These are phyloP conservation scores for Cordilura impudica DNA, from an alignment of 2,888 invertebrate species.

Conservation along the genomic window DNA sequence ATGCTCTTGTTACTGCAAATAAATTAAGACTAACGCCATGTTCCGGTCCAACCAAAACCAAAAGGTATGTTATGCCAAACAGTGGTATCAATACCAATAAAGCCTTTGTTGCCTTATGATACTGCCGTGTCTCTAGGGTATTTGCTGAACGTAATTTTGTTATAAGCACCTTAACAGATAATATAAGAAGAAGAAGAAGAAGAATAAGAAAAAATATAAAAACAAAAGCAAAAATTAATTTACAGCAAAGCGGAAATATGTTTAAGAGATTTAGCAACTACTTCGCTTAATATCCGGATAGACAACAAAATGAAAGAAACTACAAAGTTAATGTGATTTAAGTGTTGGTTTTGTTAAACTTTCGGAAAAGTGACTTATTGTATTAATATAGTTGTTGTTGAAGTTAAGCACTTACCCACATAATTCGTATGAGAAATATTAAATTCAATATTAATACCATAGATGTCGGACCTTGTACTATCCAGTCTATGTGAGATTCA, in stretches of 20 bases:
- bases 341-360: neutral
- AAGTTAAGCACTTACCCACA: slow-evolving; percentile 85
- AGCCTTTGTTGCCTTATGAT: slow-evolving; percentile 93
- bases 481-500: slow-evolving; percentile 89
- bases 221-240: neutral
- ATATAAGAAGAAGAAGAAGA: slow-evolving; percentile 23
- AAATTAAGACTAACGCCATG: slow-evolving; percentile 86
- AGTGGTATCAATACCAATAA: slow-evolving; percentile 93
- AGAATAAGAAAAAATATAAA: neutral
- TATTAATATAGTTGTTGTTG: neutral
- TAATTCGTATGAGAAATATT: slow-evolving; percentile 89
- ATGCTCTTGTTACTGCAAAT: slow-evolving; percentile 87
- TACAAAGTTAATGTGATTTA: neutral
- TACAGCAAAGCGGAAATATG: slow-evolving; percentile 18
- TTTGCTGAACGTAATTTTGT: slow-evolving; percentile 95
- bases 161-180: slow-evolving; percentile 86
- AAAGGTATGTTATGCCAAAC: slow-evolving; percentile 92
- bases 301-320: neutral
- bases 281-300: slow-evolving; percentile 40
- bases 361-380: neutral
- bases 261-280: neutral
- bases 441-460: slow-evolving; percentile 88
- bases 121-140: slow-evolving; percentile 92
- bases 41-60: slow-evolving; percentile 89
- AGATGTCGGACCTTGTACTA: slow-evolving; percentile 90